A percentile compares a stretch with the other conserved stretches of the same genome.
Evolutionary conservation across 2,113 vertebrate genomes (phyloP).

Genomic region (Acrocephalus arundinaceus): DNA sequence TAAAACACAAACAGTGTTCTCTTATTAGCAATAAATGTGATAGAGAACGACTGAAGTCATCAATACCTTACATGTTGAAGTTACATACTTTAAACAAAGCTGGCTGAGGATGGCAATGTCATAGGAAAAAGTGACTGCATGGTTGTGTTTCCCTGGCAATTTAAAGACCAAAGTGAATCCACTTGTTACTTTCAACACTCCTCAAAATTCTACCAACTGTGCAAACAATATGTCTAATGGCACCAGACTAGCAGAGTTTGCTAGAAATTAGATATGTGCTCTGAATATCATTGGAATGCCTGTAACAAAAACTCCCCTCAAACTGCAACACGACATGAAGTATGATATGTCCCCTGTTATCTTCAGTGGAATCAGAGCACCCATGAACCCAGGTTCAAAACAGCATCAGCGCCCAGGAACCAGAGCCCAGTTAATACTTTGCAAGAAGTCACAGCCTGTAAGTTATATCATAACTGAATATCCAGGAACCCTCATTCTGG

Average conservation of each 20-base stretch:
- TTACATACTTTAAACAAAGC: conserved; percentile 8
- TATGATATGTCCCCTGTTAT: not conserved
- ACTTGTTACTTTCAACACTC: conserved; percentile 46
- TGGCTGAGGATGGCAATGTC: not conserved
- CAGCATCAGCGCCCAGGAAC: not conserved
- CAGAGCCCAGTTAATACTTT: not conserved
- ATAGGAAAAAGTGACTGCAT: not conserved
- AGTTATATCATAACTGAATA: conserved; percentile 8
- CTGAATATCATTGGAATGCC: conserved; percentile 21
- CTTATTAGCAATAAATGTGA: not conserved
- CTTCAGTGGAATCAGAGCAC: not conserved
- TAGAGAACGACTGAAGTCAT: not conserved
- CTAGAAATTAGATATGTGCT: conserved; percentile 41
- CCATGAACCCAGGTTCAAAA: not conserved
- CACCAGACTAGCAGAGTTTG: conserved; percentile 31
- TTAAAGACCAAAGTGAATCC: conserved; percentile 41
- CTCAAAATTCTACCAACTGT: conserved; percentile 51
- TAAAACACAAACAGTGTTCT: not conserved
- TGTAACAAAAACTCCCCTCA: conserved; percentile 29
- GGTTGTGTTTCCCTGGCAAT: conserved; percentile 18
- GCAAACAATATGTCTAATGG: conserved; percentile 61
- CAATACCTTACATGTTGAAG: not conserved
- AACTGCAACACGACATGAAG: not conserved
- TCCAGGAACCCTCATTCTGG: not conserved
- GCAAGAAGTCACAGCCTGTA: not conserved